Evolutionary conservation across 2,113 vertebrate species (phyloP), one percentile per base, ranked within the genome.

Genomic region (Nothobranchius furzeri): DNA sequence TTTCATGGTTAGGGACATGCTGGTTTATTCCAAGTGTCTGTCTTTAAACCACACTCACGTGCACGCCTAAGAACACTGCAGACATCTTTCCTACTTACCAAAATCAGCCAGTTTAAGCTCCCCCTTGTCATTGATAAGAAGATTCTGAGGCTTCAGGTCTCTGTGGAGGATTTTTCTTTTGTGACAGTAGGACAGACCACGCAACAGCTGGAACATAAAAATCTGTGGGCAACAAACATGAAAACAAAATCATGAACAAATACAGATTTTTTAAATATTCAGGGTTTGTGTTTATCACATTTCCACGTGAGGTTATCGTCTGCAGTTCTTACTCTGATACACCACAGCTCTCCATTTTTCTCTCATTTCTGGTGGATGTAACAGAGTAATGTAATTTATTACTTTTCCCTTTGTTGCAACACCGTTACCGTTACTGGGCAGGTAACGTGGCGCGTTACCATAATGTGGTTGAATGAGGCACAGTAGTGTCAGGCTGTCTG

Each of bases 121-220:
- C 30, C 97, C 97, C 25, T 92, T 93, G 62, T 98, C 97, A 0
- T 98, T 99, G 86, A 99, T 99, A 78, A 99, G 96, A 65, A 99
- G 87, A 89, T 99, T 99, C 90, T 99, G 97, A 17, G 97, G 97
- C 68, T 99, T 99, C 30, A 99, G 94, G 89, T 99, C 97, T 68
- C 97, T 92, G 87, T 99, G 97, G 13, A 99, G 92, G 89, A 99
- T 98, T 84, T 99, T 99, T 36, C 94, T 94, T 60, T 90, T 94
- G 42, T 99, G 97, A 62, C 97, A 99, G 64, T 98, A 99, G 40
- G 95, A 93, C 3, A 99, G 92, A 30, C 97, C 97, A 5, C 97
- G 94, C 64, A 98, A 92, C 75, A 99, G 90, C 92, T 99, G 97
- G 91, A 98, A 99, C 96, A 98, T 97, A 88, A 99, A 99, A 68